Evolutionary conservation across 2,888 invertebrate species (phyloP), one percentile per base, ranked within the genome.

Genomic region (Cheilosia variabilis): DNA sequence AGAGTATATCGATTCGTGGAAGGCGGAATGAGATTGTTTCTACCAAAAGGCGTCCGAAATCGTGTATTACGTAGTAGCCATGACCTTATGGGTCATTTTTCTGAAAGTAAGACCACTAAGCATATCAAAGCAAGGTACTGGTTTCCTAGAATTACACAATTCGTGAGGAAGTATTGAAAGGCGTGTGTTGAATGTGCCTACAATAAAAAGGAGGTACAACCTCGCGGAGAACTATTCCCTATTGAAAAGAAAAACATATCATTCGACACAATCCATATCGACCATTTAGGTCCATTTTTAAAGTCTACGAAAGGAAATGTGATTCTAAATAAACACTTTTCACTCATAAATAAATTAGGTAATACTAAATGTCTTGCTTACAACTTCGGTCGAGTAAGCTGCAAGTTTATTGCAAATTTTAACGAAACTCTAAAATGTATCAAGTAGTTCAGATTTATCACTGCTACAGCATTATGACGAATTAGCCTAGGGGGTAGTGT

Each of bases 101-200:
- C 45, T 4, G 45, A 19, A 5, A 65, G 65, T 0, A 80, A 68
- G 27, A 80, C 62, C 2, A 60, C 52, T 0, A 73, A 43, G n/a
- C 73, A 7, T n/a, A n/a, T n/a, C n/a, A n/a, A n/a, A n/a, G n/a
- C n/a, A n/a, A 57, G 80, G 10, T 76, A 71, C 15, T 77, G 81
- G 71, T 82, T 82, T 1, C 76, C 65, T 0, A 52, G 72, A 6
- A 60, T 77, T 31, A 65, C 71, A 0, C 66, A 65, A 13, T 45
- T 47, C 13, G 82, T 72, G 2, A 77, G 65, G 17, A 71, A 60
- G 3, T 82, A 71, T 19, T 17, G 71, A 0, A 66, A 53, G 24
- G 19, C 55, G 1, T 77, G 82, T n/a, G 47, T 77, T 0, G 60
- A 77, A 31, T 82, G 82, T 10, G 73, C 66, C 0, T 77, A 72